Evolutionary conservation across 2,888 invertebrate genomes (phyloP).

Genomic region (Leucozona laternaria): DNA sequence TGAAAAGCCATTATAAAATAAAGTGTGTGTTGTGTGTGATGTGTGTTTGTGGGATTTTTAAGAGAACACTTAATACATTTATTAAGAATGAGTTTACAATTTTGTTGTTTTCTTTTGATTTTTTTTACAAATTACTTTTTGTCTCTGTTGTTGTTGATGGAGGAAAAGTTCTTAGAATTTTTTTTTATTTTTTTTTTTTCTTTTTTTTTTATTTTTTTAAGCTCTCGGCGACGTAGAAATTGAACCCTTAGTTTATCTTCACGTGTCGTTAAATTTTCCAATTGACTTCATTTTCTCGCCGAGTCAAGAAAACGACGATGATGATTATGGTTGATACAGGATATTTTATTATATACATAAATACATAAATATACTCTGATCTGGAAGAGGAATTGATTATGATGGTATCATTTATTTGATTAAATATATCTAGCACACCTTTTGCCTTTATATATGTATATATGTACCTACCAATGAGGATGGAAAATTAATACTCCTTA

Average conservation of each 20-base stretch:
- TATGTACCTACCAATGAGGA: background rate
- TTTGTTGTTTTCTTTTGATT: conserved; percentile 8
- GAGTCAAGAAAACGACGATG: background rate
- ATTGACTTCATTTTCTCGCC: conserved; percentile 30
- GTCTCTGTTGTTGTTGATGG: background rate
- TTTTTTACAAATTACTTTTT: background rate
- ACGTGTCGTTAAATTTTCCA: conserved; percentile 44
- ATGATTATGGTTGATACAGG: background rate
- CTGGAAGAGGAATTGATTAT: conserved; percentile 21
- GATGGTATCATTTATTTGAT: conserved; percentile 33
- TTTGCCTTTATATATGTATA: no score
- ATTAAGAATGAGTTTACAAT: conserved; percentile 19
- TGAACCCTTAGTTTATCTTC: conserved; percentile 36
- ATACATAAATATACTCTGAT: conserved; percentile 6
- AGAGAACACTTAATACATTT: conserved; percentile 14
- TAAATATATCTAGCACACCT: conserved; percentile 18
- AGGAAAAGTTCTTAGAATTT: background rate
- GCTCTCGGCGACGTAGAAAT: background rate
- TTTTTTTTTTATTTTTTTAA: background rate
- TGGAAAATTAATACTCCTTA: conserved; percentile 21
- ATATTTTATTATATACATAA: conserved; percentile 9
- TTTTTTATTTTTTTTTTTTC: background rate
- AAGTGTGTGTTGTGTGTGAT: background rate
- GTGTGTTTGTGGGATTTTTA: background rate
- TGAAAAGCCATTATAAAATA: conserved; percentile 10